Base-by-base conservation (phyloP, 2,113 vertebrate species). In the Oryzias celebensis region DNA sequence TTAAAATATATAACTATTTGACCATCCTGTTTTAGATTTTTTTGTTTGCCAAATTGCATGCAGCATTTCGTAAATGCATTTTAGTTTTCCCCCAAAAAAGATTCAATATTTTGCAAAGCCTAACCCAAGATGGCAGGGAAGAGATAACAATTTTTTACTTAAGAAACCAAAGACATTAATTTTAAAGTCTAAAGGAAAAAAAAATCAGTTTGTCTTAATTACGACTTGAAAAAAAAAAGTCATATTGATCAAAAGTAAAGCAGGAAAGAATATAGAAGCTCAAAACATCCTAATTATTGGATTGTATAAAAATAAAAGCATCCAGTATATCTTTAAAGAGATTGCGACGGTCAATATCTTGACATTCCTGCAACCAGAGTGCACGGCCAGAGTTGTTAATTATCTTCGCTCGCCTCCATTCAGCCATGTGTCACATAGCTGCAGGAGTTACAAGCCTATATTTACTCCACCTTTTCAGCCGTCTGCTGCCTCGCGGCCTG, bases 391-490 rank as follows among this genome's bases (percentile, higher is more conserved):
- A 84, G 70, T 73, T 80, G 78, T 75, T 67, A 87, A 82, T 87
- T 78, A 81, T 87, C 81, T 81, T 51, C n/a, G 7, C 71, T 72
- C 59, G 54, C 71, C 65, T 85, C 74, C 73, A 78, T 78, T 82
- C 71, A 87, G 74, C 80, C 85, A 74, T 87, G 81, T 87, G 57
- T 57, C 28, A 65, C 80, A 73, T 81, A 77, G 78, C 84, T 83
- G 80, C 80, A 60, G 72, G 70, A 79, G 69, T 77, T 89, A 59
- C 81, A 41, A 56, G 76, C 81, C 89, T 93, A 84, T 92, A 88
- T 94, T 93, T 94, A 91, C 87, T 83, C 54, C 52, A 58, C 80
- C 66, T 71, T 58, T 23, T 57, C 60, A 73, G 78, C 58, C 68
- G 46, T 82, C 68, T 72, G 59, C 56, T 18, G 58, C 71, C 48